These are phyloP conservation scores for Tenebrio molitor DNA, from an alignment of 1,140 invertebrate genomes.

Conservation along the genomic window DNA sequence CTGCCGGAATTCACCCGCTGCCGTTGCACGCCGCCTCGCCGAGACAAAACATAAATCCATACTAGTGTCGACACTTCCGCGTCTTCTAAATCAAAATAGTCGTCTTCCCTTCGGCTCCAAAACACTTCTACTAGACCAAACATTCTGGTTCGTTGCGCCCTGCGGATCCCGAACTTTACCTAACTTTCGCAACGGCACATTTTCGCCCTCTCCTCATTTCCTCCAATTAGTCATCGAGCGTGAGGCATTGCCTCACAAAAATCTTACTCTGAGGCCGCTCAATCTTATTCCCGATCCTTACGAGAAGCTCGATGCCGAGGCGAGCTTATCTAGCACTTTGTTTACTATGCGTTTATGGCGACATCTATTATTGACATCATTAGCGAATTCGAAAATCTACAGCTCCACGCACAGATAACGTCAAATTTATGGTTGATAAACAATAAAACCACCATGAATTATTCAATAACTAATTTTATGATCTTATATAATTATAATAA, in stretches of 20 bases:
- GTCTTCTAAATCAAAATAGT: slow-evolving; percentile 53
- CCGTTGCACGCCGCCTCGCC: slow-evolving; percentile 31
- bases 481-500: slow-evolving; percentile 42
- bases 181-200: slow-evolving; percentile 50
- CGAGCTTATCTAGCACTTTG: too few relatives aligned
- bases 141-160: slow-evolving; percentile 50
- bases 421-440: background rate
- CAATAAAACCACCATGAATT: slow-evolving; percentile 39
- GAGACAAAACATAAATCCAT: slow-evolving; percentile 52
- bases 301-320: background rate
- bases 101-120: slow-evolving; percentile 28
- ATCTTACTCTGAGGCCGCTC: background rate
- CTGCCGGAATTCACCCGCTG: slow-evolving; percentile 45
- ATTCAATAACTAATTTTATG: slow-evolving; percentile 42
- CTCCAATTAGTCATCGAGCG: slow-evolving; percentile 45
- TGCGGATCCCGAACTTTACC: slow-evolving; percentile 49
- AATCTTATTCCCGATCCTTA: background rate
- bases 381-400: slow-evolving; percentile 10
- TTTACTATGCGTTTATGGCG: slow-evolving; percentile 1
- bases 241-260: slow-evolving; percentile 32
- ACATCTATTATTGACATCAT: slow-evolving; percentile 15
- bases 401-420: slow-evolving; percentile 21
- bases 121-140: slow-evolving; percentile 51
- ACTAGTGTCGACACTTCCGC: slow-evolving; percentile 52
- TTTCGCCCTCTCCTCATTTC: slow-evolving; percentile 44